A percentile compares a stretch with the other conserved stretches of the same genome.
Conservation (phyloP, 2,113 vertebrate genomes). For the Pachypanchax playfairii region DNA sequence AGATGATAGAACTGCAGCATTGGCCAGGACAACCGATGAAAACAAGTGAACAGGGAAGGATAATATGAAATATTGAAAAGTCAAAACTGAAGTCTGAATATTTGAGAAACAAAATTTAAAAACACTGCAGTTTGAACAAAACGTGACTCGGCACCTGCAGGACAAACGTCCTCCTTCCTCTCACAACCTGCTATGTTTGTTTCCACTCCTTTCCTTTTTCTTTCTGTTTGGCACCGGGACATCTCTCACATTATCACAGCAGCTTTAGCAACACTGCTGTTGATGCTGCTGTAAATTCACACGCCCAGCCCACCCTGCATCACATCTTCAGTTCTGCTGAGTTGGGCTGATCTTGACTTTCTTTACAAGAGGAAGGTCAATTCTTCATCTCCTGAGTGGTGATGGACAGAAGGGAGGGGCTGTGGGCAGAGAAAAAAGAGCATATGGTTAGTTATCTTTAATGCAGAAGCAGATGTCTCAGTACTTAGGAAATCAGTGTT, state of each 20-base stretch:
- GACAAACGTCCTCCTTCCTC: constrained; percentile 25
- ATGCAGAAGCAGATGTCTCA: constrained; percentile 51
- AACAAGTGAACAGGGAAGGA: constrained; percentile 19
- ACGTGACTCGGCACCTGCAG: constrained; percentile 54
- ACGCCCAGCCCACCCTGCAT: background rate
- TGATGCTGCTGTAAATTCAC: constrained; percentile 37
- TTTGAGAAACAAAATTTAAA: constrained; percentile 21
- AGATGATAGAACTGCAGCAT: constrained; percentile 51
- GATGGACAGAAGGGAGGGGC: constrained; percentile 33
- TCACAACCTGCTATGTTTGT: constrained; percentile 8
- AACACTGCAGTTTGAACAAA: constrained; percentile 18
- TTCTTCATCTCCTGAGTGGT: constrained; percentile 41
- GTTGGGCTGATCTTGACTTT: constrained; percentile 30
- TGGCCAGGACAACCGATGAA: constrained; percentile 13
- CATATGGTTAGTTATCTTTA: constrained; percentile 60
- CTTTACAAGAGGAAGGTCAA: constrained; percentile 47
- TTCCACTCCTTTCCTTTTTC: background rate
- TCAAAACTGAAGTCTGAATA: background rate
- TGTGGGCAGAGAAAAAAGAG: constrained; percentile 17
- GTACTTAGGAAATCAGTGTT: constrained; percentile 39
- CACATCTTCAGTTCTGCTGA: constrained; percentile 48
- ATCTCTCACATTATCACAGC: constrained; percentile 29
- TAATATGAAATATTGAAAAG: constrained; percentile 3
- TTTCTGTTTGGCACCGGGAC: constrained; percentile 20
- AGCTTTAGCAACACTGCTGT: constrained; percentile 28